Percentiles rank a stretch among this genome's conserved stretches.
These are phyloP conservation scores for Drosophila mimica DNA, from an alignment of 2,888 invertebrate genomes.

Conservation along the genomic window DNA sequence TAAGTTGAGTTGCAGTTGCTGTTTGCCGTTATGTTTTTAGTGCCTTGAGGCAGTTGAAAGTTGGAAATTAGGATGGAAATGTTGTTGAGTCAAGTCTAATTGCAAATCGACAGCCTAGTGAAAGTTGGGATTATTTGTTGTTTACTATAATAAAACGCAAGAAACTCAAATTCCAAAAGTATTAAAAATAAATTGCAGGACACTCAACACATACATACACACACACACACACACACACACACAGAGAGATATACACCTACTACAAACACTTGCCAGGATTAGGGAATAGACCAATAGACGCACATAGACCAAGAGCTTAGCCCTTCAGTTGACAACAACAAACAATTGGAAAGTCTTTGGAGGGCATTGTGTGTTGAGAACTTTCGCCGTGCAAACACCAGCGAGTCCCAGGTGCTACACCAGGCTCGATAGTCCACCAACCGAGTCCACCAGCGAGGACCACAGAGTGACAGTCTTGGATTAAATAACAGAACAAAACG, in stretches of 20 bases:
- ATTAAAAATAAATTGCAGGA: constrained; percentile 48
- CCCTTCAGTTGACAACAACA: constrained; percentile 19
- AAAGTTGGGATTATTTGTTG: constrained; percentile 17
- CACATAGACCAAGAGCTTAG: neutral
- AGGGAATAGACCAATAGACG: neutral
- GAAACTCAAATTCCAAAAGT: constrained; percentile 33
- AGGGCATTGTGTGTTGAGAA: constrained; percentile 32
- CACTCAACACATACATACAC: constrained; percentile 5
- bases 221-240: neutral
- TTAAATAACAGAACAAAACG: constrained; percentile 31
- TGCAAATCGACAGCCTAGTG: constrained; percentile 25
- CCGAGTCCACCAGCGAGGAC: neutral
- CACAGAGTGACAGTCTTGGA: constrained; percentile 13
- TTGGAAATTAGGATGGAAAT: constrained; percentile 25
- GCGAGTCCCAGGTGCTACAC: constrained; percentile 4
- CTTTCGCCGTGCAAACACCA: constrained; percentile 29
- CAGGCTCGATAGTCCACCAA: neutral
- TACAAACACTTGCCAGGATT: neutral
- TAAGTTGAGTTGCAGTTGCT: constrained; percentile 16
- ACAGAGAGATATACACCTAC: neutral
- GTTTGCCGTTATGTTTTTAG: neutral
- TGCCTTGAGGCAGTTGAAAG: constrained; percentile 28
- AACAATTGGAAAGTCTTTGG: constrained; percentile 34
- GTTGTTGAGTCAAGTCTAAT: constrained; percentile 28
- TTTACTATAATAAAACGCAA: constrained; percentile 17